These are phyloP conservation scores for Equus przewalskii DNA, from an alignment of 2,113 vertebrate species.

Conservation along the genomic window DNA sequence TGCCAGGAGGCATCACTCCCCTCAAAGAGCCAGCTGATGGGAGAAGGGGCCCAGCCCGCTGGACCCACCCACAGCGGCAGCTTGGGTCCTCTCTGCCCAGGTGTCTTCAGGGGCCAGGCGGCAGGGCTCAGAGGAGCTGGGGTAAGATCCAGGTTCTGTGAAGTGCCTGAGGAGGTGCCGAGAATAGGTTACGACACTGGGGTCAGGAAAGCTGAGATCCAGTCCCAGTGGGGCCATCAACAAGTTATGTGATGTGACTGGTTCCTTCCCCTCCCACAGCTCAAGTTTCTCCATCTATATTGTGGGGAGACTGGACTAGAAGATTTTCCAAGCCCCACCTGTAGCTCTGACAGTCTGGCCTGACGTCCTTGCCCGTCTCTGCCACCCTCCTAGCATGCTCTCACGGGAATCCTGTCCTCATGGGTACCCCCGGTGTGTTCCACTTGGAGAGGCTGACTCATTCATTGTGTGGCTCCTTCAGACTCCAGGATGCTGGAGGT, in stretches of 20 bases:
- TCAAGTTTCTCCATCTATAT: not conserved
- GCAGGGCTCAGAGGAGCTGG: not conserved
- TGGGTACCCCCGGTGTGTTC: accelerated
- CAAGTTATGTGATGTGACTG: not conserved
- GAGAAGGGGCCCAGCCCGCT: not conserved
- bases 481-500: not conserved
- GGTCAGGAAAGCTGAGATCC: not conserved
- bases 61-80: not conserved
- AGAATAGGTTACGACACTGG: not conserved
- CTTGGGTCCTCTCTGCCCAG: not conserved
- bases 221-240: too few relatives aligned
- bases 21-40: not conserved
- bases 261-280: not conserved
- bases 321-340: not conserved
- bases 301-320: not conserved
- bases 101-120: accelerated
- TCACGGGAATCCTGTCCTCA: not conserved
- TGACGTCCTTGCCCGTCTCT: not conserved
- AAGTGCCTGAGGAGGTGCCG: not conserved
- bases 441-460: not conserved
- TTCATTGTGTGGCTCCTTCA: not conserved
- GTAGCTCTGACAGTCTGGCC: not conserved
- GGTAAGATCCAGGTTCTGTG: not conserved
- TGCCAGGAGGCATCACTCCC: not conserved
- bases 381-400: not conserved